These are phyloP conservation scores for Hybos culiciformis DNA, from an alignment of 2,888 invertebrate genomes.

Conservation along the genomic window DNA sequence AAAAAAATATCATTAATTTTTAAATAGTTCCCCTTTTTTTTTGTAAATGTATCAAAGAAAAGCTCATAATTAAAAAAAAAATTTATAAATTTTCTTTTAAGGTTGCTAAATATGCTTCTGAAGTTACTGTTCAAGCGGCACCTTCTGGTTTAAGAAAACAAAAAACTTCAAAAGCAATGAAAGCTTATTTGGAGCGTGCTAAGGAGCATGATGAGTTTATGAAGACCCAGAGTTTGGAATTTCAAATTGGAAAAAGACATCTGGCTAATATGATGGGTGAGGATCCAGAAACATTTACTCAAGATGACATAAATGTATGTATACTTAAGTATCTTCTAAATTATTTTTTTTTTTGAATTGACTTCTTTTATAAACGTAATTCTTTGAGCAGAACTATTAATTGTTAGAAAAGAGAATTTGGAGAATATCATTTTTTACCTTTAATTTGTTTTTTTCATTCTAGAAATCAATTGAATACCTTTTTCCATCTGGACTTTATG, in stretches of 20 bases:
- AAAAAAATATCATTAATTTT: too few species aligned
- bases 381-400: too few species aligned
- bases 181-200: slow-evolving; percentile 71
- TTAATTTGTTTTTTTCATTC: slow-evolving; percentile 22
- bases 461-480: slow-evolving; percentile 82
- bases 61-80: too few species aligned
- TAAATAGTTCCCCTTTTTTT: too few species aligned
- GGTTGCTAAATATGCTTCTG: slow-evolving; percentile 11
- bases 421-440: not conserved
- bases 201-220: slow-evolving; percentile 72
- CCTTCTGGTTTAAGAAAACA: slow-evolving; percentile 37
- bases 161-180: slow-evolving; percentile 78
- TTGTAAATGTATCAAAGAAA: too few species aligned
- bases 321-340: not conserved
- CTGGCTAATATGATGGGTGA: slow-evolving; percentile 98
- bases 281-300: slow-evolving; percentile 76
- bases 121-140: slow-evolving; percentile 26
- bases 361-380: too few species aligned
- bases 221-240: slow-evolving; percentile 63
- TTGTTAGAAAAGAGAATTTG: too few species aligned
- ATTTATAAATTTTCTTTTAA: not conserved
- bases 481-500: slow-evolving; percentile 89
- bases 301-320: slow-evolving; percentile 68
- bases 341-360: not conserved
- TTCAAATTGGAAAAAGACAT: slow-evolving; percentile 84